phyloP scores from a whole-genome alignment of 2,797 vertebrate species.

The Acanthurus tractus region DNA sequence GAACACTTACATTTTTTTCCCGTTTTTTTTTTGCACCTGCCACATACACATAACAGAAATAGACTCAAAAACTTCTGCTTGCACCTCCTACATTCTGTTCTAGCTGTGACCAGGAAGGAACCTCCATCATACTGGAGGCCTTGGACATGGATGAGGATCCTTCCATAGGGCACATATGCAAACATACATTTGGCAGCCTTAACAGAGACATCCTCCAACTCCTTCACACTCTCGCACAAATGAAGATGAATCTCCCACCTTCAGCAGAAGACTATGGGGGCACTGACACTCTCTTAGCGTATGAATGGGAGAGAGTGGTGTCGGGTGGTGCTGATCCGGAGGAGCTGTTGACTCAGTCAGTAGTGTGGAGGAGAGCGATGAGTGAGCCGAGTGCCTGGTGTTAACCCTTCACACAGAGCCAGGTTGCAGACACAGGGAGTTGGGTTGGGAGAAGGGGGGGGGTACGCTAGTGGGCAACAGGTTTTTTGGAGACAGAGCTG shows the following conservation, averaged over 20 bases:
- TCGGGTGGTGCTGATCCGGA: constrained; percentile 34
- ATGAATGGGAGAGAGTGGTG: constrained; percentile 28
- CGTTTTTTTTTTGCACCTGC: too few relatives aligned
- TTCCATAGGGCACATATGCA: constrained; percentile 9
- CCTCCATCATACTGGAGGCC: not conserved
- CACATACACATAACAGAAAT: too few relatives aligned
- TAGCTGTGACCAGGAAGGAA: not conserved
- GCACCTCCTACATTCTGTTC: not conserved
- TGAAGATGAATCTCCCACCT: constrained; percentile 29
- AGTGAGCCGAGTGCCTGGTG: constrained; percentile 32
- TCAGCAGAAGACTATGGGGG: constrained; percentile 21
- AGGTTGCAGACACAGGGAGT: constrained; percentile 19
- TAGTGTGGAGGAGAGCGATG: constrained; percentile 41
- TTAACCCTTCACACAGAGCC: constrained; percentile 17
- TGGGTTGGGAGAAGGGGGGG: not conserved
- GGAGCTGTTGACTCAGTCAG: constrained; percentile 62
- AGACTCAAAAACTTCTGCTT: too few relatives aligned
- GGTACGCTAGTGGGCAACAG: not conserved
- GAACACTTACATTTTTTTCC: too few relatives aligned
- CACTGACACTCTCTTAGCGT: constrained; percentile 45
- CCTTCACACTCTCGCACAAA: constrained; percentile 36
- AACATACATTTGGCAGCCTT: constrained; percentile 3
- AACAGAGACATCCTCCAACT: constrained; percentile 19
- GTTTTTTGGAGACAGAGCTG: constrained; percentile 1
- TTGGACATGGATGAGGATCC: not conserved